phyloP scores from a whole-genome alignment of 2,888 invertebrate genomes.

The Drosophila tanythrix region DNA sequence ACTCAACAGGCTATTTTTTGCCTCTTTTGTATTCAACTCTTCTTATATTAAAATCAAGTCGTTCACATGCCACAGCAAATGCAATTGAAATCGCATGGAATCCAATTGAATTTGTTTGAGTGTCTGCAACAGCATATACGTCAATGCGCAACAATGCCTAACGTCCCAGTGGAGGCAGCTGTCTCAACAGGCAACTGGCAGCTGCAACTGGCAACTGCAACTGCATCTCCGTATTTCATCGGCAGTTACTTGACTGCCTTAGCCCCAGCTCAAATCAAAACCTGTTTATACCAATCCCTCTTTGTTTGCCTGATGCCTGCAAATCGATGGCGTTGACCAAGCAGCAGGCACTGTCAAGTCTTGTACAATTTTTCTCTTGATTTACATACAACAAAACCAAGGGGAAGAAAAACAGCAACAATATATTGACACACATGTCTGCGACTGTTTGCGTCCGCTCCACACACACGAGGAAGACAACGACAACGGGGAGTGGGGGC shows the following conservation, averaged over 20 bases:
- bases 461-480: conserved; percentile 4
- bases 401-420: conserved; percentile 13
- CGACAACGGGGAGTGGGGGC: neutral
- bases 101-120: conserved; percentile 44
- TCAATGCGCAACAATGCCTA: conserved; percentile 33
- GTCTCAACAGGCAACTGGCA: conserved; percentile 14
- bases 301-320: conserved; percentile 32
- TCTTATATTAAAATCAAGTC: conserved; percentile 6
- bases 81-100: conserved; percentile 35
- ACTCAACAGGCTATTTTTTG: conserved; percentile 14
- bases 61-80: conserved; percentile 7
- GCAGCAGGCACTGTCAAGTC: conserved; percentile 28
- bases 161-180: conserved; percentile 7
- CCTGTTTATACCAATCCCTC: neutral
- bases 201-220: conserved; percentile 29
- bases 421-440: conserved; percentile 49
- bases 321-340: conserved; percentile 47
- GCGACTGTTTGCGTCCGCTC: conserved; percentile 48
- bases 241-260: conserved; percentile 7
- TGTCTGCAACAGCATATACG: conserved; percentile 29
- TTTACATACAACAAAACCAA: conserved; percentile 59
- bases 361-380: conserved; percentile 42
- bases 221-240: conserved; percentile 4
- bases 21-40: neutral
- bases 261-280: conserved; percentile 19